Evolutionary conservation across 2,797 vertebrate species (phyloP).

Genomic region (Melanotaenia boesemani): DNA sequence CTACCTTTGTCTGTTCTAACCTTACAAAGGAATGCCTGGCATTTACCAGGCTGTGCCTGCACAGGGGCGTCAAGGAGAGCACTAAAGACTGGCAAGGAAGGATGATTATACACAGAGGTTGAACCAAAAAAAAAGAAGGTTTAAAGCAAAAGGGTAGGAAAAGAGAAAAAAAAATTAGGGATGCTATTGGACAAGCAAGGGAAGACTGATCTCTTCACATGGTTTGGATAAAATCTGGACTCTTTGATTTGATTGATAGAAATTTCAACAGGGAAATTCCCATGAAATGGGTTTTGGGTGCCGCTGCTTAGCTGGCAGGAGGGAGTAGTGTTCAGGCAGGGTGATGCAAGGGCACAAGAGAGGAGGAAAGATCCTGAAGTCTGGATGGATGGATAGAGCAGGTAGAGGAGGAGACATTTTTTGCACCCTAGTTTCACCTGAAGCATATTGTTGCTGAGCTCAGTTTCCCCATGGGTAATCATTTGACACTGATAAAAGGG

Average conservation of each 20-base stretch:
- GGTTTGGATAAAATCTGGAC: constrained; percentile 46
- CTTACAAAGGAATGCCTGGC: constrained; percentile 83
- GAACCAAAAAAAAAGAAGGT: neutral
- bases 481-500: constrained; percentile 78
- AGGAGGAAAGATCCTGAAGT: constrained; percentile 6
- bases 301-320: constrained; percentile 62
- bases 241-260: constrained; percentile 69
- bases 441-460: constrained; percentile 59
- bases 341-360: constrained; percentile 37
- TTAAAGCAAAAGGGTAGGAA: constrained; percentile 15
- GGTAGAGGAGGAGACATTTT: constrained; percentile 54
- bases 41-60: constrained; percentile 68
- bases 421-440: constrained; percentile 58
- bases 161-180: constrained; percentile 17
- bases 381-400: constrained; percentile 28
- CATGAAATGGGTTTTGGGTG: constrained; percentile 58
- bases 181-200: constrained; percentile 11
- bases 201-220: constrained; percentile 47
- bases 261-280: constrained; percentile 77
- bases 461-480: constrained; percentile 72
- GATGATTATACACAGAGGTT: constrained; percentile 7
- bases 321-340: constrained; percentile 38
- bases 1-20: constrained; percentile 80
- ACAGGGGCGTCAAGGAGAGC: constrained; percentile 28
- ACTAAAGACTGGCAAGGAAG: constrained; percentile 23